Conservation (phyloP, 2,113 vertebrate genomes). For the Ammospiza caudacuta region DNA sequence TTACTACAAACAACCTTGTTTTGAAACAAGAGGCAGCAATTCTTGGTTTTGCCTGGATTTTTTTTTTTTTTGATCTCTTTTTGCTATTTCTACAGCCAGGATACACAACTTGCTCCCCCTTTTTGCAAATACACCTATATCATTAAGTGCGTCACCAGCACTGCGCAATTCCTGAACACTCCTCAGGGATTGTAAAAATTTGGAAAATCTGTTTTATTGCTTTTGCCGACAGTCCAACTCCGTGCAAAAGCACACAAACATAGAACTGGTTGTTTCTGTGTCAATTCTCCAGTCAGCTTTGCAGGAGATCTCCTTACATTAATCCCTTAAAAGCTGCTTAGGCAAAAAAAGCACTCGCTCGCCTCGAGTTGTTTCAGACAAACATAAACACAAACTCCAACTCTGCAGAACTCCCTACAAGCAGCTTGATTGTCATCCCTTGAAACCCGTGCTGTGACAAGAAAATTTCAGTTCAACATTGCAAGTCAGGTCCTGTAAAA, state of each 20-base stretch:
- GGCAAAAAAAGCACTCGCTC: not conserved
- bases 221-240: not conserved
- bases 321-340: conserved; percentile 5
- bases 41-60: not conserved
- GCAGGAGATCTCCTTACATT: not conserved
- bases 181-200: not conserved
- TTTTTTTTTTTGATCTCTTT: not conserved
- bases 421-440: not conserved
- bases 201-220: not conserved
- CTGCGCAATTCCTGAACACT: not conserved
- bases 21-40: not conserved
- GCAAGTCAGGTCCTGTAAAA: not conserved
- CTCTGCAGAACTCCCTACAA: not conserved
- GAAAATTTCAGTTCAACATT: not conserved
- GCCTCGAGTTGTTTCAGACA: not conserved
- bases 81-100: not conserved
- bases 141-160: not conserved
- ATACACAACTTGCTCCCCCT: not conserved
- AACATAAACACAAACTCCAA: not conserved
- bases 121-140: not conserved
- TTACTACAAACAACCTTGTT: not conserved
- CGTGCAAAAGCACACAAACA: not conserved
- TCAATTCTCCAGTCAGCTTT: not conserved
- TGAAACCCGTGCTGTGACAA: not conserved
- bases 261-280: not conserved